These are phyloP conservation scores for Erynnis tages DNA, from an alignment of 2,888 invertebrate species.

Conservation along the genomic window DNA sequence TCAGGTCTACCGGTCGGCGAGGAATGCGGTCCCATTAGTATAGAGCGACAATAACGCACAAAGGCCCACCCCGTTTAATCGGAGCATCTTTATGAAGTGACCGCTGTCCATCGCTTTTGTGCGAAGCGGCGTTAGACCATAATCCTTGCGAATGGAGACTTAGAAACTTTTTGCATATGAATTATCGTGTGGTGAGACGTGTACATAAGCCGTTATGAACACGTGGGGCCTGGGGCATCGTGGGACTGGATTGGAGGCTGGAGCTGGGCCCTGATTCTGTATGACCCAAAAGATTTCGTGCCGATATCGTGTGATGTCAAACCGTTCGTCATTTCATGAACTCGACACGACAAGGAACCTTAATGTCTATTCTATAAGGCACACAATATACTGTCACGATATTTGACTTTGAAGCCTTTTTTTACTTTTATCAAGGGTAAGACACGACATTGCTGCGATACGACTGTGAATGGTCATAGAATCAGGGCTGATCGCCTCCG, in stretches of 20 bases:
- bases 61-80: constrained; percentile 64
- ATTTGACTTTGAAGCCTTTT: too few species aligned
- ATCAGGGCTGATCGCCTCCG: too few species aligned
- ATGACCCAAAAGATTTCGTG: too few species aligned
- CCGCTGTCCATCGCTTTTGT: constrained; percentile 68
- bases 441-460: too few species aligned
- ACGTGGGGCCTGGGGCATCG: constrained; percentile 20
- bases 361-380: too few species aligned
- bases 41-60: constrained; percentile 68
- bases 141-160: constrained; percentile 63
- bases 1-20: constrained; percentile 69
- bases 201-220: constrained; percentile 34
- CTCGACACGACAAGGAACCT: too few species aligned
- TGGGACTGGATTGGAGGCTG: constrained; percentile 1
- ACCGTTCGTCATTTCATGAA: too few species aligned
- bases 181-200: constrained; percentile 43
- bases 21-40: constrained; percentile 78
- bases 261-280: too few species aligned
- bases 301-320: too few species aligned
- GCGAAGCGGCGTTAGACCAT: constrained; percentile 70
- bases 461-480: too few species aligned
- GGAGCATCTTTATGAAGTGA: constrained; percentile 74
- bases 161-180: constrained; percentile 68
- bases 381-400: too few species aligned
- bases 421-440: too few species aligned